Conservation (phyloP, 2,888 invertebrate species). For the Diplolepis rosae region DNA sequence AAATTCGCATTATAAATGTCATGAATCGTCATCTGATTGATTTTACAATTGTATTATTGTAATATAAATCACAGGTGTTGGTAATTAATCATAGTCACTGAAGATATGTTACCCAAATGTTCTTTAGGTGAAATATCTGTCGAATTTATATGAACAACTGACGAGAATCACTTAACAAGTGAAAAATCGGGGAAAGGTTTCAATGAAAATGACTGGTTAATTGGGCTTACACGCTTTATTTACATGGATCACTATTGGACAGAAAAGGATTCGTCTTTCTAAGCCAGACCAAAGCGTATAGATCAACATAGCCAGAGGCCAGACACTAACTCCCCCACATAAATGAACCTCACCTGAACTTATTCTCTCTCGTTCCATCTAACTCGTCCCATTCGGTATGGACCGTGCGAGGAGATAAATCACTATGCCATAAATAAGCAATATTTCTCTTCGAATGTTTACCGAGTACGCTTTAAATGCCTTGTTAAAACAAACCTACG, state of each 20-base stretch:
- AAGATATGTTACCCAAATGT: constrained; percentile 3
- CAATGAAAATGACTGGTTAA: constrained; percentile 5
- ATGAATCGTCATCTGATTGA: no score
- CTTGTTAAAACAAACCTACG: constrained; percentile 74
- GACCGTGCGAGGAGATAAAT: constrained; percentile 71
- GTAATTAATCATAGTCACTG: background rate
- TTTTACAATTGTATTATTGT: no score
- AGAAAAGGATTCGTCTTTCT: constrained; percentile 32
- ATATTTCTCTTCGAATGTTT: constrained; percentile 74
- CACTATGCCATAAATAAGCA: constrained; percentile 72
- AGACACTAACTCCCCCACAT: constrained; percentile 48
- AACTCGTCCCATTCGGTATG: constrained; percentile 50
- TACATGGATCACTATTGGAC: constrained; percentile 8
- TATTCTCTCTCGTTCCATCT: constrained; percentile 58
- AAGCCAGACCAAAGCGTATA: constrained; percentile 15
- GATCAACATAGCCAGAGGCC: constrained; percentile 43
- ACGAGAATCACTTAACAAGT: constrained; percentile 20
- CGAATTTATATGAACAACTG: constrained; percentile 12
- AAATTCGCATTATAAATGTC: no score
- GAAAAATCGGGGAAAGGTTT: constrained; percentile 4
- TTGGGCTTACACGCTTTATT: constrained; percentile 27
- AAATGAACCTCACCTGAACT: constrained; percentile 62
- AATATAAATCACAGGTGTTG: background rate
- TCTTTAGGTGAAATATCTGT: constrained; percentile 14
- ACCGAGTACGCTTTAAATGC: constrained; percentile 74